phyloP scores from a whole-genome alignment of 2,113 vertebrate species.

The Synodontis membranacea region DNA sequence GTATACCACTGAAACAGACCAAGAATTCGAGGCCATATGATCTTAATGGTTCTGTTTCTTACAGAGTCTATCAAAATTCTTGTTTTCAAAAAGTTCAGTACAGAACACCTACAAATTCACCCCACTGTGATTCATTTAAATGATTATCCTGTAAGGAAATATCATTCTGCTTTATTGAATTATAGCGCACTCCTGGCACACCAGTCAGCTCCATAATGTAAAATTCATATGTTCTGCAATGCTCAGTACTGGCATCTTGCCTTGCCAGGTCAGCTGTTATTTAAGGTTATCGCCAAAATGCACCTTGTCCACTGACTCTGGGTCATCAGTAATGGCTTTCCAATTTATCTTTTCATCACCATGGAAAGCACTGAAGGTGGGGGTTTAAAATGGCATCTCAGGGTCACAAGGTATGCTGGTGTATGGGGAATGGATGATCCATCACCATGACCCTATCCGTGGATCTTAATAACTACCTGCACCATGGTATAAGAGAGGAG shows the following conservation, averaged over 20 bases:
- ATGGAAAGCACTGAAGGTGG: slow-evolving; percentile 70
- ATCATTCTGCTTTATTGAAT: slow-evolving; percentile 28
- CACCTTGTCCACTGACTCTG: slow-evolving; percentile 47
- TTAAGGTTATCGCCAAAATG: slow-evolving; percentile 52
- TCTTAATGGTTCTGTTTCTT: background rate
- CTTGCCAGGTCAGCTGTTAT: slow-evolving; percentile 59
- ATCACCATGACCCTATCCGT: slow-evolving; percentile 59
- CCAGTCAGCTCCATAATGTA: background rate
- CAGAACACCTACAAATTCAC: background rate
- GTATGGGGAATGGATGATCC: slow-evolving; percentile 47
- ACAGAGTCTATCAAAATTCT: background rate
- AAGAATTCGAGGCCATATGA: background rate
- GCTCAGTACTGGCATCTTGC: slow-evolving; percentile 24
- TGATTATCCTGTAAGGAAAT: background rate
- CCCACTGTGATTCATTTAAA: background rate
- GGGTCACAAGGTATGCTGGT: slow-evolving; percentile 41
- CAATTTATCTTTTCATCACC: slow-evolving; percentile 67
- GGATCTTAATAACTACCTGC: slow-evolving; percentile 68
- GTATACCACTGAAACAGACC: background rate
- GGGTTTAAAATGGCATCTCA: slow-evolving; percentile 44
- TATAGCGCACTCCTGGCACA: background rate
- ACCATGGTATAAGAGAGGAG: slow-evolving; percentile 53
- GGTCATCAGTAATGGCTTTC: slow-evolving; percentile 64
- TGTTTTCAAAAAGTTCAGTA: background rate
- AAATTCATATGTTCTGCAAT: slow-evolving; percentile 12